Conservation (phyloP, 2,113 vertebrate genomes). For the Chlorodrepanis virens region DNA sequence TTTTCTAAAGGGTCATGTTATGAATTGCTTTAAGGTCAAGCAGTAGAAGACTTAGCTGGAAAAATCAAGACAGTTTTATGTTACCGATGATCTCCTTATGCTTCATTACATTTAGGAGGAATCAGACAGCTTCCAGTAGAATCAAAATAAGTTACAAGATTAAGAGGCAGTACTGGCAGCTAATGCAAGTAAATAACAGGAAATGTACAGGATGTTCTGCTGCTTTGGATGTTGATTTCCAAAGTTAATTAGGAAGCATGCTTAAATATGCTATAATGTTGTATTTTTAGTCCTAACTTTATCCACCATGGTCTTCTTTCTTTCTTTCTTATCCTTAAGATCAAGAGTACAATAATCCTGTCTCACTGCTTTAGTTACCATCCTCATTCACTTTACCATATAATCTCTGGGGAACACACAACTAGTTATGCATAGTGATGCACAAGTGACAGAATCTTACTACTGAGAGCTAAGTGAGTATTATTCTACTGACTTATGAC, state of each 20-base stretch:
- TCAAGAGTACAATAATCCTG: background rate
- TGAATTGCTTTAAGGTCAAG: background rate
- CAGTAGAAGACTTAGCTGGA: background rate
- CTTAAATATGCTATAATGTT: background rate
- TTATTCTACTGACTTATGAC: background rate
- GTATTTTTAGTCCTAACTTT: background rate
- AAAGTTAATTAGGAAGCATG: background rate
- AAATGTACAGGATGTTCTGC: background rate
- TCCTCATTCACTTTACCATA: background rate
- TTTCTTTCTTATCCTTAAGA: background rate
- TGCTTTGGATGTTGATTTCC: background rate
- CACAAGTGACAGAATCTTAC: background rate
- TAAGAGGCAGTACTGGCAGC: background rate
- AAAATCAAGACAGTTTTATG: no score
- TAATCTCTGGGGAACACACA: background rate
- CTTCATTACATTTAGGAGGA: background rate
- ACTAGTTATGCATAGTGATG: background rate
- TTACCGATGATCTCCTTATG: background rate
- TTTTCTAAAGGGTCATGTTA: background rate
- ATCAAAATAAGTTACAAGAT: background rate
- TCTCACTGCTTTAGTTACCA: background rate
- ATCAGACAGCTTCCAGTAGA: background rate
- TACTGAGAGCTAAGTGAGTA: background rate
- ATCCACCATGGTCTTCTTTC: background rate
- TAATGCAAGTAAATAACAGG: background rate